Evolutionary conservation across 92 coral and sea anemone genomes (phyloP).

Genomic region (Muricea muricata): DNA sequence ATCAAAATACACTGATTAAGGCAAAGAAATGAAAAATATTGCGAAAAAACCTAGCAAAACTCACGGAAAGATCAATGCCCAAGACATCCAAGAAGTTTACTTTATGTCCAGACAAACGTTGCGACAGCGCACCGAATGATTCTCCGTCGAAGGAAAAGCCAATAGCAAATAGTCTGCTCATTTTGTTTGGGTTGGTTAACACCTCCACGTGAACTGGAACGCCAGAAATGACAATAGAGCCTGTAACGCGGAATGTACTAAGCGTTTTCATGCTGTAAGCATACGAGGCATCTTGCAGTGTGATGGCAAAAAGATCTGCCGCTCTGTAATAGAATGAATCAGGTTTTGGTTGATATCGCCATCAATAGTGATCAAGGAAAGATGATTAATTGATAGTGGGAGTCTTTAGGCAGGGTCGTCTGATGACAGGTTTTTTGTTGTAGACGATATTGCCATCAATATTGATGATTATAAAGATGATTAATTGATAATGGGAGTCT

Average conservation of each 20-base stretch:
- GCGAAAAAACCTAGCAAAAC: too few species aligned
- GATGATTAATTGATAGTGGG: too few species aligned
- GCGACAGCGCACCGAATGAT: conserved; percentile 82
- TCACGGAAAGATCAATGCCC: conserved; percentile 88
- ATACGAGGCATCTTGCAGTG: conserved; percentile 69
- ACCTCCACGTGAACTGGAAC: conserved; percentile 96
- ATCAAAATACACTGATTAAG: too few species aligned
- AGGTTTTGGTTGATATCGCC: too few species aligned
- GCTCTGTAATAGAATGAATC: conserved; percentile 45
- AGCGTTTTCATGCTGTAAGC: conserved; percentile 60
- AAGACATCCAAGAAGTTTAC: conserved; percentile 79
- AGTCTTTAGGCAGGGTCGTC: too few species aligned
- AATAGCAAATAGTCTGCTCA: conserved; percentile 76
- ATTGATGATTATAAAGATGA: too few species aligned
- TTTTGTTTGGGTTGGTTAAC: conserved; percentile 47
- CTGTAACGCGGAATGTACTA: conserved; percentile 81
- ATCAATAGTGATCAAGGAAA: too few species aligned
- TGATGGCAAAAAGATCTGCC: conserved; percentile 78
- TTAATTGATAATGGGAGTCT: too few species aligned
- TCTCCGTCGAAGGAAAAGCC: conserved; percentile 91
- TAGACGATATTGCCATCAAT: too few species aligned
- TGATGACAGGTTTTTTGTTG: too few species aligned
- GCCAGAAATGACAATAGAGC: conserved; percentile 72
- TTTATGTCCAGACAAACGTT: conserved; percentile 81
- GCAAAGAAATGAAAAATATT: too few species aligned